Evolutionary conservation across 2,888 invertebrate genomes (phyloP).

Genomic region (Limnephilus auricula): DNA sequence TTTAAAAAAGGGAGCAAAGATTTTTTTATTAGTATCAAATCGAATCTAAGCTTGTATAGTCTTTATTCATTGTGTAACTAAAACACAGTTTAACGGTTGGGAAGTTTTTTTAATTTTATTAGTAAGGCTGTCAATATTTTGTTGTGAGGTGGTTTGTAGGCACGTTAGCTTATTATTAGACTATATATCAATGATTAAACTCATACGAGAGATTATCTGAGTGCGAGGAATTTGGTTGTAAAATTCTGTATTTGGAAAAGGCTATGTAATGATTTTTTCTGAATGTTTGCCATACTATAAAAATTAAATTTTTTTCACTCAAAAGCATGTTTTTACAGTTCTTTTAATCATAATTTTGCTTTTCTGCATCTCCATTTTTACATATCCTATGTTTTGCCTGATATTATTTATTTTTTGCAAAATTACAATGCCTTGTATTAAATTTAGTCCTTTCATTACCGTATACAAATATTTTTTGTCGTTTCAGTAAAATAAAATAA

Average conservation of each 20-base stretch:
- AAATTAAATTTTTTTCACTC: background rate
- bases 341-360: background rate
- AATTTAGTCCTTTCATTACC: background rate
- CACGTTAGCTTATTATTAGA: too few species aligned
- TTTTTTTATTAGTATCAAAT: too few species aligned
- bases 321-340: constrained; percentile 7
- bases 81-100: too few species aligned
- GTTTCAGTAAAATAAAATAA: background rate
- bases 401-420: background rate
- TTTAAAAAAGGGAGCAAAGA: too few species aligned
- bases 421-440: background rate
- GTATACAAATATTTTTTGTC: background rate
- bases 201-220: background rate
- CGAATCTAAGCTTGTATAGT: too few species aligned
- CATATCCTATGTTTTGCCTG: background rate
- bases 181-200: too few species aligned
- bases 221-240: background rate
- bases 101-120: too few species aligned
- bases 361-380: background rate
- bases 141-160: too few species aligned
- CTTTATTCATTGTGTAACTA: too few species aligned
- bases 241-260: background rate
- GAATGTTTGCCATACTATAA: background rate
- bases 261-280: background rate
- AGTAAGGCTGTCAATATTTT: too few species aligned